Evolutionary conservation across 2,797 vertebrate species (phyloP).

Genomic region (Alosa sapidissima): DNA sequence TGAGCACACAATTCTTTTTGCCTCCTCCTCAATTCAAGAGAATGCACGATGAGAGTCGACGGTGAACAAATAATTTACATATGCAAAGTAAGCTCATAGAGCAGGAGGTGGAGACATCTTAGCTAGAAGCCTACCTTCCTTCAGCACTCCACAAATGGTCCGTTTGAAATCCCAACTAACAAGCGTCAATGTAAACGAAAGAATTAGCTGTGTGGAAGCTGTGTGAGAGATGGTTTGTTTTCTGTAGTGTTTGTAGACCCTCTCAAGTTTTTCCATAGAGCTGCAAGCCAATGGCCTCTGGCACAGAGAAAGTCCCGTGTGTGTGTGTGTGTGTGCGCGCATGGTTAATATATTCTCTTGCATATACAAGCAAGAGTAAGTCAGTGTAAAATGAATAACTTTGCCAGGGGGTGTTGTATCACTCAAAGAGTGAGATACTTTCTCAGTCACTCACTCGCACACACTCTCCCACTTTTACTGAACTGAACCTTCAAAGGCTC

Average conservation of each 20-base stretch:
- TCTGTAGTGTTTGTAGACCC: neutral
- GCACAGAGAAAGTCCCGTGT: constrained; percentile 53
- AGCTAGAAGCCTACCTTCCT: neutral
- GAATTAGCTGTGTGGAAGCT: neutral
- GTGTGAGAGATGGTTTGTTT: neutral
- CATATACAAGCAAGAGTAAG: neutral
- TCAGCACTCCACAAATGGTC: neutral
- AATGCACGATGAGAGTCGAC: neutral
- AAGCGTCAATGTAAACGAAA: neutral
- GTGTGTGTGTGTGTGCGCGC: constrained; percentile 33
- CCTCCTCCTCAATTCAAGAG: constrained; percentile 7
- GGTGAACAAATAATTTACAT: constrained; percentile 1
- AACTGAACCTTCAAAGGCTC: constrained; percentile 2
- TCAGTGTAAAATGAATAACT: neutral
- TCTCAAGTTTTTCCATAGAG: neutral
- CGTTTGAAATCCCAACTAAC: constrained; percentile 13
- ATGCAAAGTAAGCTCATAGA: neutral
- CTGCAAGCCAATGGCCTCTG: neutral
- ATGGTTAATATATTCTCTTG: neutral
- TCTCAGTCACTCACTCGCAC: neutral
- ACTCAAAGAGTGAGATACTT: neutral
- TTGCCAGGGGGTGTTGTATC: constrained; percentile 6
- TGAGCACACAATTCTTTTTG: neutral
- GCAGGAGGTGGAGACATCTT: constrained; percentile 18
- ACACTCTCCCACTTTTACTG: neutral